Evolutionary conservation across 2,888 invertebrate species (phyloP).

Genomic region (Trichopria drosophilae): DNA sequence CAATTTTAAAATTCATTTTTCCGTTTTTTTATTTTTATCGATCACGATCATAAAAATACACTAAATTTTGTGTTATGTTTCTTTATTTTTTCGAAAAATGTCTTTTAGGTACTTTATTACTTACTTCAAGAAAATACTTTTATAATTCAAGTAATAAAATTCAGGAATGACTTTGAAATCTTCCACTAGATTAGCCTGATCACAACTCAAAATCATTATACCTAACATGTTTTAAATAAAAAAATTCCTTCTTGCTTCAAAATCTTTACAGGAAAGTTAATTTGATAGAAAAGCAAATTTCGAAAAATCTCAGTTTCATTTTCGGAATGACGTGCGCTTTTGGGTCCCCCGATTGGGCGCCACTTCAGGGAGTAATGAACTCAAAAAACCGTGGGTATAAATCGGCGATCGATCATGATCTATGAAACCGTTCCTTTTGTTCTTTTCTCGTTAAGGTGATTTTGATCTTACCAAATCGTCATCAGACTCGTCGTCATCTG

Average conservation of each 20-base stretch:
- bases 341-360: no score
- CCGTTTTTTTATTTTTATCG: background rate
- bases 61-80: no score
- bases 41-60: background rate
- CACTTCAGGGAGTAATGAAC: background rate
- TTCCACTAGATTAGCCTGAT: no score
- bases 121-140: background rate
- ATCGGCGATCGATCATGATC: background rate
- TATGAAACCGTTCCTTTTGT: background rate
- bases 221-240: no score
- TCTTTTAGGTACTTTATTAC: background rate
- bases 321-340: no score
- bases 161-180: background rate
- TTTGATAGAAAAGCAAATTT: no score
- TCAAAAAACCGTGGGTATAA: background rate
- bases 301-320: no score
- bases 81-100: background rate
- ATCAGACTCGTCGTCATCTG: conserved; percentile 68
- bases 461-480: conserved; percentile 71
- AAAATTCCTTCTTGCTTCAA: no score
- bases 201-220: no score
- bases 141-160: background rate
- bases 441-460: conserved; percentile 8
- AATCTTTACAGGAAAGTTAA: no score
- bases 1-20: background rate